Conservation (phyloP, 1,140 invertebrate species). For the Drosophila kurseongensis region DNA sequence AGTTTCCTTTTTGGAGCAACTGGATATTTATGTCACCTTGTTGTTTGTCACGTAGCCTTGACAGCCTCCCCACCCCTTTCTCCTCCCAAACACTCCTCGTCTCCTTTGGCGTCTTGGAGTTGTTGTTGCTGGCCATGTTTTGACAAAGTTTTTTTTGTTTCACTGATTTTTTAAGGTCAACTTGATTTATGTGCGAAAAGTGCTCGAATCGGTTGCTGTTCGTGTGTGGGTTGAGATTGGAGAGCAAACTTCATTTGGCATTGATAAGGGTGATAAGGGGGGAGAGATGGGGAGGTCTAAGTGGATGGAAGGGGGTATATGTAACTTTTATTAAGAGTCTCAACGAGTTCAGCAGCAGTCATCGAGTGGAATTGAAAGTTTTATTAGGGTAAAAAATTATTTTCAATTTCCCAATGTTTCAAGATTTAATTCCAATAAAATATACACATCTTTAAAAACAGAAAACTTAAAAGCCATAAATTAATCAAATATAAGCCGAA, state of each 20-base stretch:
- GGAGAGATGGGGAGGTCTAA: neutral
- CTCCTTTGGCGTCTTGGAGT: conserved; percentile 23
- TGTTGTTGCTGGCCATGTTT: conserved; percentile 50
- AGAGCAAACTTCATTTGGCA: conserved; percentile 52
- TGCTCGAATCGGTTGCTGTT: conserved; percentile 19
- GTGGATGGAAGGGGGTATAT: conserved; percentile 2
- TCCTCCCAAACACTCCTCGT: conserved; percentile 6
- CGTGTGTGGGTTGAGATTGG: conserved; percentile 29
- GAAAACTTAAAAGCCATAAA: neutral
- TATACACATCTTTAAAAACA: neutral
- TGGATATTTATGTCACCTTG: conserved; percentile 81
- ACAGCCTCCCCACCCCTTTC: conserved; percentile 21
- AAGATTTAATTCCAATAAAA: too few species aligned
- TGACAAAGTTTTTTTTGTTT: conserved; percentile 57
- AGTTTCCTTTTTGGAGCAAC: conserved; percentile 74
- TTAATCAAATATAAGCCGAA: neutral
- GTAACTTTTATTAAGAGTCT: conserved; percentile 35
- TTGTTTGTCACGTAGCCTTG: conserved; percentile 65
- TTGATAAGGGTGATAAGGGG: conserved; percentile 32
- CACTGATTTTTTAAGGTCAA: conserved; percentile 68
- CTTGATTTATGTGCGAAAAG: conserved; percentile 76
- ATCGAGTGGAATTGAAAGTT: conserved; percentile 32
- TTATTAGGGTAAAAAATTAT: neutral
- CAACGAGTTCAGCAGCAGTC: conserved; percentile 11
- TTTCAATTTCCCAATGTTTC: too few species aligned